These are phyloP conservation scores for Camptogramma bilineatum DNA, from an alignment of 2,888 invertebrate species.

Conservation along the genomic window DNA sequence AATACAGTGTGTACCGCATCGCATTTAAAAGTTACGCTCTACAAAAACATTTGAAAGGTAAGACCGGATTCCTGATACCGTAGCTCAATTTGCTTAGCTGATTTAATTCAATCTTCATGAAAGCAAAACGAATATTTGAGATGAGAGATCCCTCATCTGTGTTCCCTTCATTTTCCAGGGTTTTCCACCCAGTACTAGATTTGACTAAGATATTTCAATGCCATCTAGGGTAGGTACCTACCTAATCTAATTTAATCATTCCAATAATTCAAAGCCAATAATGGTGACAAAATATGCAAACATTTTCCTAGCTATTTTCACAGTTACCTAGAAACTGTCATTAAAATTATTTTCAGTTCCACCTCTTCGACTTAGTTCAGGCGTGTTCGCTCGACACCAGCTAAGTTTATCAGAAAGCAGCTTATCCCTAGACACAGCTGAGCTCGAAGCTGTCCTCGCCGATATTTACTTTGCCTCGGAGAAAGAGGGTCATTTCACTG, in stretches of 20 bases:
- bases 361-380: conserved; percentile 85
- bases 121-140: too few species aligned
- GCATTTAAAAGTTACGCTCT: conserved; percentile 87
- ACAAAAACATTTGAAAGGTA: conserved; percentile 86
- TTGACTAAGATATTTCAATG: too few species aligned
- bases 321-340: too few species aligned
- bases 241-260: too few species aligned
- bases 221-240: too few species aligned
- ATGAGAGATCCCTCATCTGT: too few species aligned
- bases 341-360: conserved; percentile 63
- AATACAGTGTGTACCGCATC: conserved; percentile 91
- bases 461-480: conserved; percentile 91
- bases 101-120: background rate
- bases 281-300: too few species aligned
- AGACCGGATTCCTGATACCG: conserved; percentile 20
- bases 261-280: too few species aligned
- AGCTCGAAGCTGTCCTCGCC: conserved; percentile 89
- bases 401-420: conserved; percentile 89
- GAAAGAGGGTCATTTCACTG: conserved; percentile 87
- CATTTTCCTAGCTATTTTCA: too few species aligned
- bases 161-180: too few species aligned
- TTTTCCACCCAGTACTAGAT: too few species aligned
- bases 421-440: conserved; percentile 87
- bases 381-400: conserved; percentile 90
- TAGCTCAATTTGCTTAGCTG: background rate